A percentile compares a stretch with the other conserved stretches of the same genome.
Evolutionary conservation across 2,797 vertebrate genomes (phyloP).

Genomic region (Phalanger gymnotis): DNA sequence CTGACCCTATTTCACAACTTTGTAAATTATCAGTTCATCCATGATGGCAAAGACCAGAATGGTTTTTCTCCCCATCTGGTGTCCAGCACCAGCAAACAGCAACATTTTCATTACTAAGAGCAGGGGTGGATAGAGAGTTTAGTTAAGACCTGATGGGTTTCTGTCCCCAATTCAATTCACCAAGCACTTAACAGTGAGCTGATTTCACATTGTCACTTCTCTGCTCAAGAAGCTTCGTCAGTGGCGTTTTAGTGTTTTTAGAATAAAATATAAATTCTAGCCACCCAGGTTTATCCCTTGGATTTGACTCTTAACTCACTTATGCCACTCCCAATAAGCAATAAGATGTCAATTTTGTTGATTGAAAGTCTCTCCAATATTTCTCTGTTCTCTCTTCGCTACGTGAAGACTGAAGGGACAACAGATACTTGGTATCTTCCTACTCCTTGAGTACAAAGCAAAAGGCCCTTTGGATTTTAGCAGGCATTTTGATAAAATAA

Average conservation of each 20-base stretch:
- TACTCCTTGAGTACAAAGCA: neutral
- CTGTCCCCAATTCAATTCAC: neutral
- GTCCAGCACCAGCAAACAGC: no score
- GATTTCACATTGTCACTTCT: neutral
- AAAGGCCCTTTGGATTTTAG: neutral
- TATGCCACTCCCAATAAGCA: neutral
- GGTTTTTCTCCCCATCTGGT: no score
- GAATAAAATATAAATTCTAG: neutral
- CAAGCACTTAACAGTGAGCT: neutral
- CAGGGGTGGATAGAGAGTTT: neutral
- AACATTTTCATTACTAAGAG: neutral
- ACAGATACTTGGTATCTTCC: neutral
- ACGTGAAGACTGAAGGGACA: neutral
- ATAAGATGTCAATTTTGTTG: neutral
- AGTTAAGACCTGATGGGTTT: neutral
- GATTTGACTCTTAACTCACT: neutral
- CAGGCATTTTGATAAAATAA: neutral
- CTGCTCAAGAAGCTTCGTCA: neutral
- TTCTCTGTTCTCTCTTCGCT: neutral
- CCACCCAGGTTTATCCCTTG: neutral
- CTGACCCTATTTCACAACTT: no score
- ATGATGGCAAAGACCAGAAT: no score
- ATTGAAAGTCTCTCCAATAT: neutral
- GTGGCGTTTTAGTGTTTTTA: neutral
- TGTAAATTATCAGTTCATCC: no score